Percentiles rank a stretch among this genome's conserved stretches.
phyloP scores from a whole-genome alignment of 2,113 vertebrate species.

The Muscicapa adusta region DNA sequence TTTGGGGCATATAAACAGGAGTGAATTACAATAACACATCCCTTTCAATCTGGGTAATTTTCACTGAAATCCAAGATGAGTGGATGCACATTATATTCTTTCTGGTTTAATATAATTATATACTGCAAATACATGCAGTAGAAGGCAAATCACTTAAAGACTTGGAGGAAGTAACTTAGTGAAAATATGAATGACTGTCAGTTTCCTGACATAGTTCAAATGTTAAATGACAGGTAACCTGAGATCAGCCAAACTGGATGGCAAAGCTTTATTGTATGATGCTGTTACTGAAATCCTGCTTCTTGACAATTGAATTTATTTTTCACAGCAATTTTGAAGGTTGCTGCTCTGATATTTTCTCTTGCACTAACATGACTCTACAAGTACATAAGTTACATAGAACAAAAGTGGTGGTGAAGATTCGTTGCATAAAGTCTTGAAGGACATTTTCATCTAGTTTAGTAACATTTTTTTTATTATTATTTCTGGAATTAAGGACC shows the following conservation, averaged over 20 bases:
- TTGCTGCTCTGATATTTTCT: not conserved
- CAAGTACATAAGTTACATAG: not conserved
- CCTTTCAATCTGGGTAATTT: slow-evolving; percentile 50
- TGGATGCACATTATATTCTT: not conserved
- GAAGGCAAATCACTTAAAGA: not conserved
- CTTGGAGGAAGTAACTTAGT: not conserved
- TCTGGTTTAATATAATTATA: not conserved
- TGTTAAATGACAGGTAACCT: not conserved
- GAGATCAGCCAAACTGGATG: not conserved
- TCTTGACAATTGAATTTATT: not conserved
- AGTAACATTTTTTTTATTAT: not conserved
- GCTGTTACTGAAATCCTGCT: not conserved
- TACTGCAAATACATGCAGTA: not conserved
- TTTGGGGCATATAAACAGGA: slow-evolving; percentile 49
- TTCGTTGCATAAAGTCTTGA: not conserved
- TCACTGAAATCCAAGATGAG: not conserved
- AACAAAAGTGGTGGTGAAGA: not conserved
- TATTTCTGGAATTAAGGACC: not conserved
- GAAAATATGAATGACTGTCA: not conserved
- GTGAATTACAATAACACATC: slow-evolving; percentile 40
- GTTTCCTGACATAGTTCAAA: not conserved
- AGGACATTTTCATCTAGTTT: not conserved
- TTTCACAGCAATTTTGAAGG: not conserved
- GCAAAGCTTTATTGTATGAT: not conserved
- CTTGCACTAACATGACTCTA: not conserved